phyloP scores from a whole-genome alignment of 2,113 vertebrate species.

The Macquaria ambigua region DNA sequence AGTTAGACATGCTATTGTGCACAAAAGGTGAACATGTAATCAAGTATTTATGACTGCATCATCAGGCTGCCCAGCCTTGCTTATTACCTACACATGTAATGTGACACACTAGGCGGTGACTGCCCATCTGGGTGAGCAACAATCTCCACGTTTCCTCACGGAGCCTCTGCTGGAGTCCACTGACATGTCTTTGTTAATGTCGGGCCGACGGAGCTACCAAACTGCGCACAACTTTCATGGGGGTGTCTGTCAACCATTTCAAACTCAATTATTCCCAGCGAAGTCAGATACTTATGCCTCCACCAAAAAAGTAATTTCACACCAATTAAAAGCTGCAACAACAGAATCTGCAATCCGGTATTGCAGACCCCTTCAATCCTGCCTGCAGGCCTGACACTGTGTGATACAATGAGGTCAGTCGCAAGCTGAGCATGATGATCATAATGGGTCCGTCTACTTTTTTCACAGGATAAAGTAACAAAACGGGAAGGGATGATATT shows the following conservation, averaged over 20 bases:
- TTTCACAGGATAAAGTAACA: slow-evolving; percentile 7
- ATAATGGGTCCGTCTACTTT: slow-evolving; percentile 31
- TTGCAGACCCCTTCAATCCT: slow-evolving; percentile 49
- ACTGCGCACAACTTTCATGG: slow-evolving; percentile 42
- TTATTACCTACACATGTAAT: slow-evolving; percentile 55
- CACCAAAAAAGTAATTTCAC: slow-evolving; percentile 83
- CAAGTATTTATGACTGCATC: slow-evolving; percentile 42
- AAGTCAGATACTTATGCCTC: slow-evolving; percentile 69
- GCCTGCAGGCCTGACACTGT: slow-evolving; percentile 64
- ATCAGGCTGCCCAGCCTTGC: slow-evolving; percentile 4
- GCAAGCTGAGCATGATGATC: slow-evolving; percentile 56
- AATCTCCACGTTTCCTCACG: background rate
- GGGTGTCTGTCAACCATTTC: slow-evolving; percentile 70
- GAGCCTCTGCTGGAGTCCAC: slow-evolving; percentile 23
- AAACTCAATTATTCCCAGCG: slow-evolving; percentile 69
- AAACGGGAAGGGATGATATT: slow-evolving; percentile 22
- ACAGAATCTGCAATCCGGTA: slow-evolving; percentile 57
- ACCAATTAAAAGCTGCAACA: slow-evolving; percentile 83
- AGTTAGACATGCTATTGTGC: background rate
- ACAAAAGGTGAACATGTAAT: slow-evolving; percentile 38
- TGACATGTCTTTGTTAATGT: slow-evolving; percentile 68
- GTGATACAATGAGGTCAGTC: slow-evolving; percentile 76
- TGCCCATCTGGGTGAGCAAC: slow-evolving; percentile 24
- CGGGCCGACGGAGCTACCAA: slow-evolving; percentile 36
- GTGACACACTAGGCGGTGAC: slow-evolving; percentile 1